phyloP scores from a whole-genome alignment of 1,140 invertebrate species.

The Drosophila chauvacae region DNA sequence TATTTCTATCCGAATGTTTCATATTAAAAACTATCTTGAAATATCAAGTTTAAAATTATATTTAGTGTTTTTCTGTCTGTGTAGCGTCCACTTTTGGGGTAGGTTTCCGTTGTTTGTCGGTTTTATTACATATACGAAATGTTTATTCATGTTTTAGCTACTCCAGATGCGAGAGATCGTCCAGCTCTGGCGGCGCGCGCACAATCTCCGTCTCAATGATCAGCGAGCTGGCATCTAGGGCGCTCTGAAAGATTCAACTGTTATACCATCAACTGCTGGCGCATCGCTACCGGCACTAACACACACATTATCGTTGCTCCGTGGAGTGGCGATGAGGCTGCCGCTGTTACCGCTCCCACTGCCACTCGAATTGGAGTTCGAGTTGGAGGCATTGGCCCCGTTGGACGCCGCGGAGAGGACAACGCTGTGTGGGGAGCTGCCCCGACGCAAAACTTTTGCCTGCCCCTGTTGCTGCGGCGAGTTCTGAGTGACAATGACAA shows the following conservation, averaged over 20 bases:
- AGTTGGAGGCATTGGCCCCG: conserved; percentile 59
- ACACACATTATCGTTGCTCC: conserved; percentile 76
- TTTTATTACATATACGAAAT: conserved; percentile 51
- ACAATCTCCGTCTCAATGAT: conserved; percentile 82
- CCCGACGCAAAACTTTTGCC: conserved; percentile 66
- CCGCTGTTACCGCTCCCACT: conserved; percentile 18
- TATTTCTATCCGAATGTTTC: not conserved
- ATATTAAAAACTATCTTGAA: not conserved
- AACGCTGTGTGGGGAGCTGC: conserved; percentile 73
- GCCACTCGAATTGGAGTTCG: conserved; percentile 62
- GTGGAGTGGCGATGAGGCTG: conserved; percentile 24
- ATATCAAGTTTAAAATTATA: not conserved
- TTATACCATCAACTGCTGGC: conserved; percentile 49
- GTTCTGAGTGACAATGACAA: conserved; percentile 77
- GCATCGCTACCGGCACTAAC: conserved; percentile 62
- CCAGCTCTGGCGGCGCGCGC: conserved; percentile 71
- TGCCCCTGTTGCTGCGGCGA: conserved; percentile 61
- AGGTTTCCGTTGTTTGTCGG: conserved; percentile 27
- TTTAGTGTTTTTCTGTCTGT: conserved; percentile 4
- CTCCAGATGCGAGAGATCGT: conserved; percentile 82
- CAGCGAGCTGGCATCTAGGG: conserved; percentile 74
- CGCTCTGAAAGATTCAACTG: conserved; percentile 72
- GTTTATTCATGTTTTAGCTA: conserved; percentile 31
- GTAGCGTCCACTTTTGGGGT: conserved; percentile 20
- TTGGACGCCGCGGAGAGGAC: conserved; percentile 65